Percentiles rank a stretch among this genome's conserved stretches.
phyloP scores from a whole-genome alignment of 2,797 vertebrate genomes.

The Tarsius wallacei region DNA sequence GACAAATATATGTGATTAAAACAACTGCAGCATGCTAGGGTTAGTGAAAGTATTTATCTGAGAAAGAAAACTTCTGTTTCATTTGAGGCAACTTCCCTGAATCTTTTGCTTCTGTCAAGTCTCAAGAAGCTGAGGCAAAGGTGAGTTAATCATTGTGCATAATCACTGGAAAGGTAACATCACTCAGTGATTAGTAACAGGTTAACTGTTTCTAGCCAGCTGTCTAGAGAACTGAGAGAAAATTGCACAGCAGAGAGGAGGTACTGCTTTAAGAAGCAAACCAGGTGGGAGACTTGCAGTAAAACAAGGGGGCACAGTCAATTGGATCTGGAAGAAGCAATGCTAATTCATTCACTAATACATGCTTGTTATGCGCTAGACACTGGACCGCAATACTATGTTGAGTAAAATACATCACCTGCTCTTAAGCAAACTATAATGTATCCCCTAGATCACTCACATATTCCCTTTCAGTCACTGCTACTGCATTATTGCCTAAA shows the following conservation, averaged over 20 bases:
- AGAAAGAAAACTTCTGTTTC: not conserved
- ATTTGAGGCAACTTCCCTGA: not conserved
- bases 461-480: not conserved
- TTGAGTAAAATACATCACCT: not conserved
- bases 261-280: not conserved
- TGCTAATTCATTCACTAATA: not conserved
- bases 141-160: not conserved
- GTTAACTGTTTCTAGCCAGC: not conserved
- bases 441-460: not conserved
- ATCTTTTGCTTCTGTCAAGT: not conserved
- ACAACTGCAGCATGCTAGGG: not conserved
- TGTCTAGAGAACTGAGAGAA: not conserved
- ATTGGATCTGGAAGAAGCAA: not conserved
- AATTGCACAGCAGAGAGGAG: not conserved
- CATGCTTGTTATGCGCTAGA: not conserved
- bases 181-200: not conserved
- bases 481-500: not conserved
- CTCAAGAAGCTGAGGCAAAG: not conserved
- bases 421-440: not conserved
- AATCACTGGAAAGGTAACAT: not conserved
- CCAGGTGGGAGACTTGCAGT: not conserved
- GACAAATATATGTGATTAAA: not conserved
- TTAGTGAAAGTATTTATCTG: constrained; percentile 2
- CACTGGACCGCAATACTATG: not conserved
- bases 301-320: not conserved